A percentile compares a stretch with the other conserved stretches of the same genome.
Conservation (phyloP, 2,113 vertebrate genomes). For the Pseudonaja textilis region DNA sequence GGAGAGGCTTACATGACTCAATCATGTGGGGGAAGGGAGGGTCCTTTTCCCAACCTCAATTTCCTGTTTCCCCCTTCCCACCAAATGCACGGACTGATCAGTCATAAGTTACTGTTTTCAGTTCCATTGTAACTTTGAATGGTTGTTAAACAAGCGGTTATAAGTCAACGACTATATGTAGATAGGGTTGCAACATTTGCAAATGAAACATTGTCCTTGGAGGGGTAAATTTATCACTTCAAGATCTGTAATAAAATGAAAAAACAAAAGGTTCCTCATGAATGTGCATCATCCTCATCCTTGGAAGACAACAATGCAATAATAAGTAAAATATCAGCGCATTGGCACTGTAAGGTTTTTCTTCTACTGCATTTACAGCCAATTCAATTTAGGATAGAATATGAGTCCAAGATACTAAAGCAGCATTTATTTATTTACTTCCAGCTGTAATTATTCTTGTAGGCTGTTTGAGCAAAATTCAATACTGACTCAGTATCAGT, state of each 20-base stretch:
- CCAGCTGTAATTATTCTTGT: constrained; percentile 18
- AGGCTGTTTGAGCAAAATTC: constrained; percentile 8
- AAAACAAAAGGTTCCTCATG: background rate
- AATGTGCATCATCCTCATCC: background rate
- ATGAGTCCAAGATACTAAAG: background rate
- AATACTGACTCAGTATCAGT: constrained; percentile 12
- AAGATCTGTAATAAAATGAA: background rate
- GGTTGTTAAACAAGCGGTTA: no score
- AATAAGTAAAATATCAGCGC: background rate
- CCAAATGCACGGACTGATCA: no score
- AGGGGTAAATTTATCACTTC: background rate
- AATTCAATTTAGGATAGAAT: background rate
- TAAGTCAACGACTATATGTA: no score
- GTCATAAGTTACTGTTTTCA: no score
- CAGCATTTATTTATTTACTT: constrained; percentile 8
- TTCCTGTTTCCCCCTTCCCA: no score
- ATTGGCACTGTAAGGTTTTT: background rate
- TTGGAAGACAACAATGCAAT: background rate
- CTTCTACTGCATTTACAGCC: background rate
- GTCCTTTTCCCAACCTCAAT: no score
- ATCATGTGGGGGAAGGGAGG: no score
- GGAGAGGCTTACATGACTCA: no score
- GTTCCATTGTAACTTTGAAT: no score
- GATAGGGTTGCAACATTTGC: no score
- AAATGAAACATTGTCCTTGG: background rate